Evolutionary conservation across 2,113 vertebrate genomes (phyloP), one percentile per base, ranked within the genome.

Genomic region (Saguinus midas): DNA sequence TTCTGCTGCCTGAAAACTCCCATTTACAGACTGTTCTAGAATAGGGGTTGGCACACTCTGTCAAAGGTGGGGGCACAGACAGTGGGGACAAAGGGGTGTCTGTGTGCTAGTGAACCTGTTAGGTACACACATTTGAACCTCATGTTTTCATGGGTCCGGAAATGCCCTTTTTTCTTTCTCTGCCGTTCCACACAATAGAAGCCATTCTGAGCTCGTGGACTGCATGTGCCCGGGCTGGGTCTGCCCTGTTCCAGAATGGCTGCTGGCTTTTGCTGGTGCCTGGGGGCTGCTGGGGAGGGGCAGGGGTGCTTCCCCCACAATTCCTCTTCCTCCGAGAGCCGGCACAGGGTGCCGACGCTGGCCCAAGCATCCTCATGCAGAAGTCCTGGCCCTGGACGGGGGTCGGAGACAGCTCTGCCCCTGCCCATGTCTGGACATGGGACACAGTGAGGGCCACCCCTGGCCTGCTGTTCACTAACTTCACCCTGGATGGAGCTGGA

Each of bases 181-280:
- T 17, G 32, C 61, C 12, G 12, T 64, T 64, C 61, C 27, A 29
- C 12, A 64, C 61, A 64, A 29, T 32, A 32, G 13, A 32, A 64
- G 27, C 2, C 27, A 32, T 5, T 16, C 48, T 32, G 32, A 11
- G 79, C 50, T 48, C 8, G 8, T 5, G 17, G 37, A 23, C 92
- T 7, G 6, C 27, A 40, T 1, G 1, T 16, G 21, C 21, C 4
- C 57, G 0, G 57, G 17, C 20, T 1, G 2, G 25, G 6, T 14
- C 18, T 6, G 27, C 4, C 29, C 35, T 20, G 5, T 7, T 45
- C 21, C 35, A 1, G 43, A 25, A 13, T 3, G 23, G 9, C 32
- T 4, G 0, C 27, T 27, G 0, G 25, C 17, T 5, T 18, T 17
- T 9, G n/a, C 68, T 35, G n/a, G 16, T 32, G 35, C 43, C 68